These are phyloP conservation scores for Leptopilina boulardi DNA, from an alignment of 1,140 invertebrate genomes.

Conservation along the genomic window DNA sequence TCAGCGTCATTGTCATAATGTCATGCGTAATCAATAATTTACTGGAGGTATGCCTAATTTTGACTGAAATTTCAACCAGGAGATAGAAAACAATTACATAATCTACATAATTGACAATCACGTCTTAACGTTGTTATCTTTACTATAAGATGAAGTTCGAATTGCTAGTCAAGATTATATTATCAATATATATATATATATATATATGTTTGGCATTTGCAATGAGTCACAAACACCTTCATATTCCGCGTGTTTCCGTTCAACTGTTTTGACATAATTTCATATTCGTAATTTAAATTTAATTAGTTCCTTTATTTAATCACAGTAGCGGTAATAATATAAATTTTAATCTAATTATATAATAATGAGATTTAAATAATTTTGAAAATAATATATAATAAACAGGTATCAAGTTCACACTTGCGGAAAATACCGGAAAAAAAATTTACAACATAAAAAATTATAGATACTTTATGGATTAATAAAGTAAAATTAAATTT, in stretches of 20 bases:
- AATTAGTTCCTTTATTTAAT: not conserved
- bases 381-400: too few relatives aligned
- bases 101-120: not conserved
- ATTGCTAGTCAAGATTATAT: not conserved
- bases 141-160: not conserved
- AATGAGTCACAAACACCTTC: not conserved
- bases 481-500: too few relatives aligned
- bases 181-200: not conserved
- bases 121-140: not conserved
- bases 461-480: too few relatives aligned
- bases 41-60: not conserved
- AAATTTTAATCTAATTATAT: too few relatives aligned
- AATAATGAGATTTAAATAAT: too few relatives aligned
- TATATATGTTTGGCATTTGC: not conserved
- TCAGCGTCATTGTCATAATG: conserved; percentile 23
- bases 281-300: too few relatives aligned
- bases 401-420: too few relatives aligned
- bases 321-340: too few relatives aligned
- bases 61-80: not conserved
- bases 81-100: not conserved
- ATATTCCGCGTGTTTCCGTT: not conserved
- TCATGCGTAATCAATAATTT: conserved; percentile 1
- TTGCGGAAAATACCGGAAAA: too few relatives aligned
- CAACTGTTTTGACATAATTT: not conserved
- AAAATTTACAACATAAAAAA: too few relatives aligned